Evolutionary conservation across 2,113 vertebrate species (phyloP).

Genomic region (Dissostichus mawsoni): DNA sequence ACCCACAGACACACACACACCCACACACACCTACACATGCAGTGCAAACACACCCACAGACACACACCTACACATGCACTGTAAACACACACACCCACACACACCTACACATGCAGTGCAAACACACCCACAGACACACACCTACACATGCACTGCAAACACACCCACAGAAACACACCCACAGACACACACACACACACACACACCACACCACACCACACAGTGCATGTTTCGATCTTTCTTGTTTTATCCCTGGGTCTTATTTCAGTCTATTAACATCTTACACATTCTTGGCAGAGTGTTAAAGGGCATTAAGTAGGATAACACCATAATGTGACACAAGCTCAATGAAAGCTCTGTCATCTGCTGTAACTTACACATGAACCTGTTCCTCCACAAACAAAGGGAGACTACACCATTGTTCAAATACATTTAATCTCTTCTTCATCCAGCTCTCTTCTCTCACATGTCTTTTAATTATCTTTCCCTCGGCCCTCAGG

Average conservation of each 20-base stretch:
- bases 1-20: no score
- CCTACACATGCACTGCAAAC: background rate
- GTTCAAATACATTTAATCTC: constrained; percentile 44
- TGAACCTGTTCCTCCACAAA: constrained; percentile 63
- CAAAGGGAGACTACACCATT: constrained; percentile 26
- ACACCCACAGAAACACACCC: no score
- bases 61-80: no score
- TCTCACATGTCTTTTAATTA: constrained; percentile 41
- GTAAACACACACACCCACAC: background rate
- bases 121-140: no score
- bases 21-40: no score
- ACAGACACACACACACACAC: no score
- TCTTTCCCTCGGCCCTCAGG: constrained; percentile 23
- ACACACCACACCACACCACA: no score
- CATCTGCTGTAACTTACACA: constrained; percentile 28
- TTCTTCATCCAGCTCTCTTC: constrained; percentile 23
- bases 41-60: background rate
- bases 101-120: no score
- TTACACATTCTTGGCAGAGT: constrained; percentile 45
- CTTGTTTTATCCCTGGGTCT: constrained; percentile 39
- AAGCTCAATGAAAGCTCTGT: constrained; percentile 21
- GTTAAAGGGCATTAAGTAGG: constrained; percentile 48
- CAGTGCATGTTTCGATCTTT: background rate
- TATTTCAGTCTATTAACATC: constrained; percentile 56
- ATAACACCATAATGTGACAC: constrained; percentile 40